Evolutionary conservation across 2,797 vertebrate species (phyloP).

Genomic region (Emydoidea blandingii): DNA sequence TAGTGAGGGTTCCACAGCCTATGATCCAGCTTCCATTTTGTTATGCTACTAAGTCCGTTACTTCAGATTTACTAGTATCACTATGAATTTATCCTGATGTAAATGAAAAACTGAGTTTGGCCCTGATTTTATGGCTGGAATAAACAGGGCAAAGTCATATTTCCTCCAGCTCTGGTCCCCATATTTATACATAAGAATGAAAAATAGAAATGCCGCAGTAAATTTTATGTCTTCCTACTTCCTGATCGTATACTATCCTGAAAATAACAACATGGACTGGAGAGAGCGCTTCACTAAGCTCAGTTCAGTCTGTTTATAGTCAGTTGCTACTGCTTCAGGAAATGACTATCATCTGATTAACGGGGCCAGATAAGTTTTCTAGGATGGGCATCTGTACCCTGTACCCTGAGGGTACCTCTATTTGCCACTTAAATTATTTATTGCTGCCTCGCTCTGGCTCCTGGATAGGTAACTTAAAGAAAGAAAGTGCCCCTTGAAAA

Average conservation of each 20-base stretch:
- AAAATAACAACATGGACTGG: not conserved
- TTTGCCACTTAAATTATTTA: not conserved
- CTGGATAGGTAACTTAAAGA: not conserved
- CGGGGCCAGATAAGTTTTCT: not conserved
- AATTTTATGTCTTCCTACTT: not conserved
- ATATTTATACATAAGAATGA: too few relatives aligned
- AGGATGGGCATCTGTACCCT: rapidly evolving
- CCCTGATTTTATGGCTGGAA: not conserved
- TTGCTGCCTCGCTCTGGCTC: rapidly evolving
- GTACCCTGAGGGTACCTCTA: rapidly evolving
- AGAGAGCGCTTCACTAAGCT: not conserved
- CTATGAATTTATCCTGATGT: not conserved
- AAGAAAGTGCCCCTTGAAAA: not conserved
- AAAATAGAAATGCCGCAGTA: not conserved
- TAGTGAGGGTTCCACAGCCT: not conserved
- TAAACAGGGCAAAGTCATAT: not conserved
- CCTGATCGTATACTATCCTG: not conserved
- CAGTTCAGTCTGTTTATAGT: not conserved
- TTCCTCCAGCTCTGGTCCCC: not conserved
- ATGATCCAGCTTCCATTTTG: not conserved
- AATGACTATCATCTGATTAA: not conserved
- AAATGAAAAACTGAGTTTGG: not conserved
- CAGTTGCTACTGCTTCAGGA: not conserved
- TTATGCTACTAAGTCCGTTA: not conserved
- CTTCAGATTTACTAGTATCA: not conserved